Percentiles rank a stretch among this genome's conserved stretches.
phyloP scores from a whole-genome alignment of 2,797 vertebrate genomes.

The Cuniculus paca region DNA sequence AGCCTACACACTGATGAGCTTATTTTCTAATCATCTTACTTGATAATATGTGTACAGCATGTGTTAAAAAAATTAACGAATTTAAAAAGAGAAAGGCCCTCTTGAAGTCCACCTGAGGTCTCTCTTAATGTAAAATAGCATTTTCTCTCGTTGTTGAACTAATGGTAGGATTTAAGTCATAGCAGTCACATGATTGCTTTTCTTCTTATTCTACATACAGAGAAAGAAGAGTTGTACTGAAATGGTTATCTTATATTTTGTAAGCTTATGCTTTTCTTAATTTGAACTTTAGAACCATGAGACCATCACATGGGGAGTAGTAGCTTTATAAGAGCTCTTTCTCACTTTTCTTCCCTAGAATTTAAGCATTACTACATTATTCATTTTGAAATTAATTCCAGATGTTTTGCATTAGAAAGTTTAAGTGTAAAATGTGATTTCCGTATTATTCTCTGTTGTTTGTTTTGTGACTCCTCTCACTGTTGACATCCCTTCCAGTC shows the following conservation, averaged over 20 bases:
- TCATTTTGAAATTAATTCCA: constrained; percentile 47
- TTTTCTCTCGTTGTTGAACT: constrained; percentile 42
- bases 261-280: constrained; percentile 37
- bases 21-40: constrained; percentile 42
- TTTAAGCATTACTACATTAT: constrained; percentile 27
- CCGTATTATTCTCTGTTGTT: neutral
- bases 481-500: neutral
- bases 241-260: constrained; percentile 33
- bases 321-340: constrained; percentile 24
- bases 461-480: neutral
- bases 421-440: neutral
- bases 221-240: neutral
- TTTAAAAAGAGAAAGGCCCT: neutral
- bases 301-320: neutral
- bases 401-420: neutral
- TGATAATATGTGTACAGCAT: neutral
- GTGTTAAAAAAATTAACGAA: constrained; percentile 6
- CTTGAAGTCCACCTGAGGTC: neutral
- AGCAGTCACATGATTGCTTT: constrained; percentile 1
- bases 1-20: neutral
- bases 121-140: neutral
- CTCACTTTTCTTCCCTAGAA: neutral
- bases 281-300: constrained; percentile 35
- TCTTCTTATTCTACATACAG: neutral
- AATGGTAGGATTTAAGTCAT: neutral